A percentile compares a stretch with the other conserved stretches of the same genome.
Evolutionary conservation across 2,113 vertebrate genomes (phyloP).

Genomic region (Barbus barbus): DNA sequence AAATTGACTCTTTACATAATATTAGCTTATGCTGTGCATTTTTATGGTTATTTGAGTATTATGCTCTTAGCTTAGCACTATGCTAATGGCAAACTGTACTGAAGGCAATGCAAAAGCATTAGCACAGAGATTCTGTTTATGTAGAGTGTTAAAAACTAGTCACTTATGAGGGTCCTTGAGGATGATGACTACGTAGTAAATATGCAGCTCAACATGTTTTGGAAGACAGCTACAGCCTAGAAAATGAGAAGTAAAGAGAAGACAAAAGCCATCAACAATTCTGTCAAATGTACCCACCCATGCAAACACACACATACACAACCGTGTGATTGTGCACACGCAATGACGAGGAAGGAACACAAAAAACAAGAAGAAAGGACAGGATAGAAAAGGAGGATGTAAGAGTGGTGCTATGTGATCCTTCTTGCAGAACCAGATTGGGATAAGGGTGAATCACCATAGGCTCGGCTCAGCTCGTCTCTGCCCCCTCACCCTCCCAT

Average conservation of each 20-base stretch:
- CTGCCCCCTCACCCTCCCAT: conserved; percentile 43
- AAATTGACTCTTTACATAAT: not conserved
- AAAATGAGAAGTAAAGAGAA: not conserved
- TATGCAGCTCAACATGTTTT: not conserved
- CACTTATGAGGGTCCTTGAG: not conserved
- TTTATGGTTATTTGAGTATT: not conserved
- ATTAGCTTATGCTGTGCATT: not conserved
- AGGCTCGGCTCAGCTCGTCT: conserved; percentile 32
- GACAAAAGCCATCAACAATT: not conserved
- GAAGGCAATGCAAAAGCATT: not conserved
- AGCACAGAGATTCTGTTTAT: too few relatives aligned
- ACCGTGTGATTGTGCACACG: not conserved
- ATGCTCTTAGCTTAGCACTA: not conserved
- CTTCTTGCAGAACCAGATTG: conserved; percentile 51
- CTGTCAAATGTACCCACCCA: not conserved
- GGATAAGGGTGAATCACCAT: conserved; percentile 42
- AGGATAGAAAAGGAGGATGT: conserved; percentile 34
- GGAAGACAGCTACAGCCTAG: not conserved
- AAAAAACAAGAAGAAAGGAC: conserved; percentile 29
- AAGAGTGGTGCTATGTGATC: conserved; percentile 48
- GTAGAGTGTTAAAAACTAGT: too few relatives aligned
- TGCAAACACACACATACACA: not conserved
- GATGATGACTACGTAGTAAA: not conserved
- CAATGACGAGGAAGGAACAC: not conserved
- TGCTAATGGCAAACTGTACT: not conserved